phyloP scores from a whole-genome alignment of 2,797 vertebrate species.

The Ammospiza maritima region DNA sequence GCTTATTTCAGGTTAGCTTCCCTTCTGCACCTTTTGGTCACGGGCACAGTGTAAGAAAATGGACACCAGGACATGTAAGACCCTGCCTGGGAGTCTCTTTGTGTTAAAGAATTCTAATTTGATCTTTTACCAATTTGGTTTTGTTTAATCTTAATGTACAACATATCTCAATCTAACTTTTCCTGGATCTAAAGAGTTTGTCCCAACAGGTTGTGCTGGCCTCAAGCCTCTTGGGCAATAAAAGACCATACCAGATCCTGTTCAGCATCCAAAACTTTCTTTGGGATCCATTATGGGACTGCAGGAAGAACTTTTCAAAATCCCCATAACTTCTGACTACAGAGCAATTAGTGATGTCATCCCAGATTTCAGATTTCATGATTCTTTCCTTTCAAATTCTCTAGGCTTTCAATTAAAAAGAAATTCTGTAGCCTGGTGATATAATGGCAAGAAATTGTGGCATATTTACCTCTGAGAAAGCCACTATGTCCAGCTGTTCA shows the following conservation, averaged over 20 bases:
- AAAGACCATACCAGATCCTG: neutral
- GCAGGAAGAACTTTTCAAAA: neutral
- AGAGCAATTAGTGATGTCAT: neutral
- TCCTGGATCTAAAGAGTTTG: neutral
- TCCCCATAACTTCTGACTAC: neutral
- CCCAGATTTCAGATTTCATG: neutral
- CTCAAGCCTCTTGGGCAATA: neutral
- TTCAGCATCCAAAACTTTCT: neutral
- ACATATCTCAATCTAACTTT: neutral
- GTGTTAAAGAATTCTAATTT: neutral
- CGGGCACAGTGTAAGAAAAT: neutral
- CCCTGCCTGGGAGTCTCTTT: neutral
- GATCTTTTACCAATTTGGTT: neutral
- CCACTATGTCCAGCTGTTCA: neutral
- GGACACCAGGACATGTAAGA: neutral
- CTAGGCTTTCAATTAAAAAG: neutral
- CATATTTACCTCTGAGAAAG: neutral
- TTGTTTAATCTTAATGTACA: neutral
- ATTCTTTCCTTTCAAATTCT: neutral
- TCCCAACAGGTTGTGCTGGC: neutral
- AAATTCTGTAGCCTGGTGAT: neutral
- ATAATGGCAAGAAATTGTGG: neutral
- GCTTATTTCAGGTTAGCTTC: neutral
- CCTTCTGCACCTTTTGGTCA: neutral
- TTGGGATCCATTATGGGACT: neutral